Evolutionary conservation across 2,797 vertebrate species (phyloP).

Genomic region (Acanthopagrus latus): DNA sequence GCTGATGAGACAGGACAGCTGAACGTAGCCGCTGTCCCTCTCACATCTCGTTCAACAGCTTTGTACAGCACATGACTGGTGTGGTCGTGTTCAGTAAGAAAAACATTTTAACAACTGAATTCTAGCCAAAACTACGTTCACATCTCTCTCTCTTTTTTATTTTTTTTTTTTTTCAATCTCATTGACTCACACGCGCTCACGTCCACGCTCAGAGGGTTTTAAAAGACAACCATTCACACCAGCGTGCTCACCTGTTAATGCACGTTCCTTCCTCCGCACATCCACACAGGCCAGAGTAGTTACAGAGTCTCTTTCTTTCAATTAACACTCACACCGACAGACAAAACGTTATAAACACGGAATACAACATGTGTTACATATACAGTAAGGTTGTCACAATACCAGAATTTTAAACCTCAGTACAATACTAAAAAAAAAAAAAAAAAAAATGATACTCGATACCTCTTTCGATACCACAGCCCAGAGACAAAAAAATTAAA

Average conservation of each 20-base stretch:
- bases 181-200: constrained; percentile 26
- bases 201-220: constrained; percentile 20
- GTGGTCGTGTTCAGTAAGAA: constrained; percentile 49
- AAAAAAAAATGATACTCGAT: too few species aligned
- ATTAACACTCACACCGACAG: constrained; percentile 22
- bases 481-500: too few species aligned
- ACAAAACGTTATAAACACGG: constrained; percentile 31
- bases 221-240: constrained; percentile 30
- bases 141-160: too few species aligned
- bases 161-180: constrained; percentile 23
- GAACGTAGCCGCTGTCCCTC: constrained; percentile 1
- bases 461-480: too few species aligned
- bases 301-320: not conserved
- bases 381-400: constrained; percentile 20
- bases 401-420: too few species aligned
- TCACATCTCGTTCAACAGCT: constrained; percentile 14
- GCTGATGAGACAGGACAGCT: constrained; percentile 7
- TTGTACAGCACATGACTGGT: constrained; percentile 29
- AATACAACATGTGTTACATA: constrained; percentile 51
- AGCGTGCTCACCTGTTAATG: constrained; percentile 24
- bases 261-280: constrained; percentile 4
- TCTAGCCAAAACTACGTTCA: constrained; percentile 28
- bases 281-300: constrained; percentile 29
- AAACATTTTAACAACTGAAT: constrained; percentile 31
- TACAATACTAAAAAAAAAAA: too few species aligned